phyloP scores from a whole-genome alignment of 1,140 invertebrate species.

The Drosophila watanabei region DNA sequence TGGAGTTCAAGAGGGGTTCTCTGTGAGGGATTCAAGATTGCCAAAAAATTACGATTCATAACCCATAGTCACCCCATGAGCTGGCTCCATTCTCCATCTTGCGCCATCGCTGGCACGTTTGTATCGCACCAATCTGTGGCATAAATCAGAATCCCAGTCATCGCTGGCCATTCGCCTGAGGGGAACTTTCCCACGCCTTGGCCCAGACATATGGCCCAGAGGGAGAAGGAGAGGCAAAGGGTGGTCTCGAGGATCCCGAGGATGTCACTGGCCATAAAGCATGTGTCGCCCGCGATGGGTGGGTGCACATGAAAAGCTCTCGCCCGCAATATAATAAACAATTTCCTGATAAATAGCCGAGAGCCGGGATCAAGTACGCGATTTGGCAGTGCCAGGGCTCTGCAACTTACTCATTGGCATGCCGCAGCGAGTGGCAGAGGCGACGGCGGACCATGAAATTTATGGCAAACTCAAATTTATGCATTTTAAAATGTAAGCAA shows the following conservation, averaged over 20 bases:
- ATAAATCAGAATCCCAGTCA: conserved; percentile 73
- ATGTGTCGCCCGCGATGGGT: conserved; percentile 47
- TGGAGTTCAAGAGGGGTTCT: neutral
- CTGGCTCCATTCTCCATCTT: conserved; percentile 26
- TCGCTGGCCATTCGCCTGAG: conserved; percentile 40
- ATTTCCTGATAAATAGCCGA: conserved; percentile 79
- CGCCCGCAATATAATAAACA: conserved; percentile 79
- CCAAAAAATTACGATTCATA: conserved; percentile 27
- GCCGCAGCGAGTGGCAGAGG: conserved; percentile 52
- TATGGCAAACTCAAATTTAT: conserved; percentile 72
- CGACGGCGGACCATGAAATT: conserved; percentile 62
- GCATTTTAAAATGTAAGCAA: conserved; percentile 76
- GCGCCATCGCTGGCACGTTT: conserved; percentile 56
- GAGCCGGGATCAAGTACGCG: conserved; percentile 20
- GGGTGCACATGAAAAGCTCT: conserved; percentile 70
- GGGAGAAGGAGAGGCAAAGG: neutral
- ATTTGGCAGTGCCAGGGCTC: conserved; percentile 17
- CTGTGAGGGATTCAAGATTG: conserved; percentile 4
- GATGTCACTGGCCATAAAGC: conserved; percentile 55
- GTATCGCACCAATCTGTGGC: conserved; percentile 64
- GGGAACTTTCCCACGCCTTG: conserved; percentile 72
- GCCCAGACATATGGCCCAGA: conserved; percentile 38
- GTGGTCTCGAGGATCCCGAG: conserved; percentile 1
- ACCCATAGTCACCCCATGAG: conserved; percentile 25
- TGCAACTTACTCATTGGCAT: conserved; percentile 70